Evolutionary conservation across 2,888 invertebrate species (phyloP).

Genomic region (Melieria omissa): DNA sequence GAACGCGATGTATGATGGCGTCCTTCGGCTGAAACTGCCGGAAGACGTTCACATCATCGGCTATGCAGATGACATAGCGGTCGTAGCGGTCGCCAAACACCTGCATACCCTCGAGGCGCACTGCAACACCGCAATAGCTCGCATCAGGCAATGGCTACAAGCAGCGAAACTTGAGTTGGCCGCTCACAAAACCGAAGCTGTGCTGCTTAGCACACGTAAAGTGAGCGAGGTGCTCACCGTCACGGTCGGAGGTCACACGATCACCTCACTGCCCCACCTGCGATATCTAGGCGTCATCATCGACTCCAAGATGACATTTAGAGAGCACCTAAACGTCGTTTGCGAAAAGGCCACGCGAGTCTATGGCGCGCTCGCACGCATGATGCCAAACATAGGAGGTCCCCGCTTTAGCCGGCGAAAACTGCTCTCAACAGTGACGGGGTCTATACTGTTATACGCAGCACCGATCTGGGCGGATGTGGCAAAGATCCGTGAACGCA

Average conservation of each 20-base stretch:
- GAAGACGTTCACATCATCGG: constrained; percentile 1
- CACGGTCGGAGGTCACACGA: not conserved
- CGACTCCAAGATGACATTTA: not conserved
- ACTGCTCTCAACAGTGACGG: constrained; percentile 10
- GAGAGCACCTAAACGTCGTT: not conserved
- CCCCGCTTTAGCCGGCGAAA: constrained; percentile 8
- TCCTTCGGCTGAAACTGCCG: constrained; percentile 20
- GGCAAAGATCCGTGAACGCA: not conserved
- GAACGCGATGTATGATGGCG: constrained; percentile 35
- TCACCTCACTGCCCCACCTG: not conserved
- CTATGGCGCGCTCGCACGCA: constrained; percentile 7
- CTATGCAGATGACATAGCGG: constrained; percentile 36
- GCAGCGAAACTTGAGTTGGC: not conserved
- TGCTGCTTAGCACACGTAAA: constrained; percentile 13
- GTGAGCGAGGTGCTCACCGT: not conserved
- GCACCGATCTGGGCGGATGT: constrained; percentile 20
- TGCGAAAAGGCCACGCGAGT: not conserved
- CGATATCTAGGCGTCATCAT: not conserved
- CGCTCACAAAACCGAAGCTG: constrained; percentile 6
- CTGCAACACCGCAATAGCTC: not conserved
- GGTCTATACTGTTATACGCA: constrained; percentile 15
- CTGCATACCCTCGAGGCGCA: not conserved
- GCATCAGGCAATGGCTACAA: constrained; percentile 10
- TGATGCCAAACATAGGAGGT: constrained; percentile 16
- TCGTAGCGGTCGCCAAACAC: constrained; percentile 26